Evolutionary conservation across 1,140 invertebrate species (phyloP).

Genomic region (Hycleus phaleratus): DNA sequence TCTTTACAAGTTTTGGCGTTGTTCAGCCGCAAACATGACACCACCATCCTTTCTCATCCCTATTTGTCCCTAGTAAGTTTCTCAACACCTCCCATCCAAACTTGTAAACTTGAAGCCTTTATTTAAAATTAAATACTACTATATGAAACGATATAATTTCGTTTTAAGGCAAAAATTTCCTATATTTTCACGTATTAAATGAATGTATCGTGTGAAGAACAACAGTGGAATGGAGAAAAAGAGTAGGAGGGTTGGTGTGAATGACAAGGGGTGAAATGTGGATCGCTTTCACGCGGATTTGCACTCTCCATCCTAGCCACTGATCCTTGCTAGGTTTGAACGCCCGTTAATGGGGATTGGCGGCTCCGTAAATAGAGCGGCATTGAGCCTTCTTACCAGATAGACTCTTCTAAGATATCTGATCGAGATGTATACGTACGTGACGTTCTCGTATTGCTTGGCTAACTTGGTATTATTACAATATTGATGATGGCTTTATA

Average conservation of each 20-base stretch:
- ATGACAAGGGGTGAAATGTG: slow-evolving; percentile 21
- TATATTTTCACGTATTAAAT: neutral
- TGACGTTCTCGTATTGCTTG: slow-evolving; percentile 9
- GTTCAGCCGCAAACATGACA: slow-evolving; percentile 29
- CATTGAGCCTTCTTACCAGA: slow-evolving; percentile 36
- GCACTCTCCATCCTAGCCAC: slow-evolving; percentile 28
- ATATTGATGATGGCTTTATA: no score
- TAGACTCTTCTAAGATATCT: slow-evolving; percentile 8
- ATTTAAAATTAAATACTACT: slow-evolving; percentile 13
- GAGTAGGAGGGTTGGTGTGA: slow-evolving; percentile 21
- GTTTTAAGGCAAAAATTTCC: neutral
- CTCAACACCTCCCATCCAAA: slow-evolving; percentile 12
- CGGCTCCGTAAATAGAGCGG: slow-evolving; percentile 41
- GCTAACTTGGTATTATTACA: slow-evolving; percentile 1
- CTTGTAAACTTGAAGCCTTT: slow-evolving; percentile 14
- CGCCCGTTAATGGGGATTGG: slow-evolving; percentile 40
- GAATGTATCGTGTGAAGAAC: neutral
- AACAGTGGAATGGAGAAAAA: neutral
- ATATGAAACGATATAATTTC: slow-evolving; percentile 9
- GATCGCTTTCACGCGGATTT: slow-evolving; percentile 36
- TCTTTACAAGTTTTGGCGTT: slow-evolving; percentile 26
- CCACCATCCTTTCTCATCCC: slow-evolving; percentile 19
- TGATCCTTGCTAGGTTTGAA: slow-evolving; percentile 27
- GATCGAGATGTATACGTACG: slow-evolving; percentile 2
- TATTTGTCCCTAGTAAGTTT: slow-evolving; percentile 1